These are phyloP conservation scores for Marcusenius ussheri DNA, from an alignment of 2,113 vertebrate genomes.

Conservation along the genomic window DNA sequence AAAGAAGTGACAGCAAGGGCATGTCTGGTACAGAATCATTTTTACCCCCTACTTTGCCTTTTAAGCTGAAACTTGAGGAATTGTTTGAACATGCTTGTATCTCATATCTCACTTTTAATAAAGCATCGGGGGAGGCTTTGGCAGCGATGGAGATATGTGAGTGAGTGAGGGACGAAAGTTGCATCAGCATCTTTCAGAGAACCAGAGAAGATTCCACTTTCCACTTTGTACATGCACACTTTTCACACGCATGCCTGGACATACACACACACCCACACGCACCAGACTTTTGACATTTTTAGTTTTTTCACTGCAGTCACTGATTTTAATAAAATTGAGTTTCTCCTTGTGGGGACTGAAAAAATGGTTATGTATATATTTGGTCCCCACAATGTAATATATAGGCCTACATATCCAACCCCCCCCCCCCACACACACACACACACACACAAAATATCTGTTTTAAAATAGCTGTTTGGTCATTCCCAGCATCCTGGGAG, in stretches of 20 bases:
- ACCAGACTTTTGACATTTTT: not conserved
- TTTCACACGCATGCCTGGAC: not conserved
- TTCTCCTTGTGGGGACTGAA: not conserved
- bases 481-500: not conserved
- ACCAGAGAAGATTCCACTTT: not conserved
- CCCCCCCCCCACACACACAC: too few species aligned
- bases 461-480: not conserved
- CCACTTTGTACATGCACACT: not conserved
- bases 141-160: not conserved
- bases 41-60: slow-evolving; percentile 13
- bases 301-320: not conserved
- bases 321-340: not conserved
- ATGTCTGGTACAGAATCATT: not conserved
- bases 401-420: too few species aligned
- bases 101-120: slow-evolving; percentile 12
- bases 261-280: too few species aligned
- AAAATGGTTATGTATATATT: not conserved
- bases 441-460: not conserved
- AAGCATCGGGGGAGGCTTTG: slow-evolving; percentile 6
- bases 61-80: slow-evolving; percentile 16
- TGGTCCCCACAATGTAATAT: not conserved
- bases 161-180: not conserved
- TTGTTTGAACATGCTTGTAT: slow-evolving; percentile 20
- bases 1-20: not conserved
- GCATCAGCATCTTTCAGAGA: not conserved